phyloP scores from a whole-genome alignment of 2,888 invertebrate genomes.

The Fragum fragum region DNA sequence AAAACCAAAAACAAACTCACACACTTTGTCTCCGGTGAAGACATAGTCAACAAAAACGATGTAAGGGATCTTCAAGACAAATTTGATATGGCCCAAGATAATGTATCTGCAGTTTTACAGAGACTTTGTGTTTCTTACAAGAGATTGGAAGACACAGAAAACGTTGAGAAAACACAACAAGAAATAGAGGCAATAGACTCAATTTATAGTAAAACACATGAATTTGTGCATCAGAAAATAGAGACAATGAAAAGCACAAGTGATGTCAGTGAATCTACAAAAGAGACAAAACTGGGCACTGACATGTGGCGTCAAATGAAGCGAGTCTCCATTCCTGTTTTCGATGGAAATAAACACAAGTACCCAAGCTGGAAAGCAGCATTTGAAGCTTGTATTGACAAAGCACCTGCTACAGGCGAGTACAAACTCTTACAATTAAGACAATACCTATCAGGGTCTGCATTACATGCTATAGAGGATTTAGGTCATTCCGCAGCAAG shows the following conservation, averaged over 20 bases:
- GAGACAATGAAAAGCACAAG: background rate
- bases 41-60: background rate
- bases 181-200: background rate
- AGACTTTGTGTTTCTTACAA: background rate
- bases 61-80: background rate
- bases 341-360: background rate
- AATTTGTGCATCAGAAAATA: background rate
- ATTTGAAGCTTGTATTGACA: slow-evolving; percentile 12
- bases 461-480: slow-evolving; percentile 1
- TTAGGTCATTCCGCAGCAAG: slow-evolving; percentile 10
- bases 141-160: background rate
- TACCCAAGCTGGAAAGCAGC: slow-evolving; percentile 10
- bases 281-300: background rate
- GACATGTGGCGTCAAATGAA: slow-evolving; percentile 9
- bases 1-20: slow-evolving; percentile 18
- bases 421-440: slow-evolving; percentile 11
- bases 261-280: background rate
- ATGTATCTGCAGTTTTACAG: background rate
- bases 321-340: slow-evolving; percentile 10
- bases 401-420: slow-evolving; percentile 3
- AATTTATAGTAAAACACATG: slow-evolving; percentile 2
- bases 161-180: background rate
- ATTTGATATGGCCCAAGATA: background rate
- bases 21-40: background rate
- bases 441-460: background rate